Evolutionary conservation across 2,888 invertebrate species (phyloP), one percentile per base, ranked within the genome.

Genomic region (Biston betularia): DNA sequence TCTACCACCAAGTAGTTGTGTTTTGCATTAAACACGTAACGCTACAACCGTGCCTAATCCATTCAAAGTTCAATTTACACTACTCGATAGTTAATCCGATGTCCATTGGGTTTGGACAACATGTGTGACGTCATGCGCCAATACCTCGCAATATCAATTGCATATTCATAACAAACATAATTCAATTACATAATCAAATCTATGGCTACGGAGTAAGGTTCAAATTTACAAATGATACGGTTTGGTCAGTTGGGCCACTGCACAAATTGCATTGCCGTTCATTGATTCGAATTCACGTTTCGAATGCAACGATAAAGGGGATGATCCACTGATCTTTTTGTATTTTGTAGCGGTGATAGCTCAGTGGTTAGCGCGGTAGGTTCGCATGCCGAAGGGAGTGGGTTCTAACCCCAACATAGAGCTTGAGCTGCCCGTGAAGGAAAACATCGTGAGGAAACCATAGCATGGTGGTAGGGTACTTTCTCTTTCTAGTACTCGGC

Each of bases 91-190:
- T 58, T 58, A 58, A 58, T 58, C 58, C 58, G 40, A 58, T 58
- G 24, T 63, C 56, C 67, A 70, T 69, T 54, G 63, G 56, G 50
- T 74, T 38, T 64, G 75, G 74, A 72, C 77, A 78, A 74, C 85
- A 86, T 78, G 74, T 83, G 84, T 84, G 84, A 80, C 82, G 72
- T 79, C 77, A 82, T 79, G 82, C 73, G 55, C 79, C 80, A 76
- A 83, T 82, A 81, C 82, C 78, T 82, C 80, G 69, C 80, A 77
- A 81, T 82, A 81, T 79, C 81, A 80, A 80, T 80, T 75, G 70
- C 75, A 68, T 69, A 78, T 76, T 75, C 63, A 74, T 70, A 74
- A 72, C 78, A 71, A 72, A 68, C 10, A 48, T 38, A 68, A 40
- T 66, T 65, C 68, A 53, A 68, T 24, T 1, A 55, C 7, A 6